phyloP scores from a whole-genome alignment of 2,888 invertebrate species.

The Dione vanillae region DNA sequence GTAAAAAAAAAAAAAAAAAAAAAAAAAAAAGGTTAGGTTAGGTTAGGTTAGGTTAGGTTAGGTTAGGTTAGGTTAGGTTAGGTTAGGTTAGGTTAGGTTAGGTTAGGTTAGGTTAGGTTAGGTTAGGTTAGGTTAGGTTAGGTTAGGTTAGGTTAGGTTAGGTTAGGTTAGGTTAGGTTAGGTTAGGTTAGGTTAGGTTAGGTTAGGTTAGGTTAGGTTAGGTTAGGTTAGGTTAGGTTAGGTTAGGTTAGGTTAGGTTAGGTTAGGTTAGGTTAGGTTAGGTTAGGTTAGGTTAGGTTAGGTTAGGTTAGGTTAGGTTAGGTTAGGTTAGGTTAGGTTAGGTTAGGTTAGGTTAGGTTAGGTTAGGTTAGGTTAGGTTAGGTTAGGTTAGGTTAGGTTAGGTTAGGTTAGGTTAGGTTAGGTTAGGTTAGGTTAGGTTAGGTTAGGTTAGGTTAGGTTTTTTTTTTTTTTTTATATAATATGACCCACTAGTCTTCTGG shows the following conservation, averaged over 20 bases:
- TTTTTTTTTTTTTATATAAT: too few species aligned
- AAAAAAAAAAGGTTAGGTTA: too few species aligned
- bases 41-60: too few species aligned
- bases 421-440: background rate
- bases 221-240: background rate
- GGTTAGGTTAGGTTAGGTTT: conserved; percentile 1
- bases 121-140: too few species aligned
- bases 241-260: background rate
- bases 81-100: too few species aligned
- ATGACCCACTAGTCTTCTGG: too few species aligned
- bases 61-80: too few species aligned
- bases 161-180: background rate
- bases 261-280: background rate
- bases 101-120: too few species aligned
- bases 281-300: background rate
- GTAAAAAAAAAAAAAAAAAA: too few species aligned
- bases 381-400: conserved; percentile 1
- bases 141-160: background rate
- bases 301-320: background rate
- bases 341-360: background rate
- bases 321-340: background rate
- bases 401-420: conserved; percentile 1
- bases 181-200: background rate
- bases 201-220: background rate
- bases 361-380: conserved; percentile 1